phyloP scores from a whole-genome alignment of 2,888 invertebrate genomes.

The Zaprionus lineosus region DNA sequence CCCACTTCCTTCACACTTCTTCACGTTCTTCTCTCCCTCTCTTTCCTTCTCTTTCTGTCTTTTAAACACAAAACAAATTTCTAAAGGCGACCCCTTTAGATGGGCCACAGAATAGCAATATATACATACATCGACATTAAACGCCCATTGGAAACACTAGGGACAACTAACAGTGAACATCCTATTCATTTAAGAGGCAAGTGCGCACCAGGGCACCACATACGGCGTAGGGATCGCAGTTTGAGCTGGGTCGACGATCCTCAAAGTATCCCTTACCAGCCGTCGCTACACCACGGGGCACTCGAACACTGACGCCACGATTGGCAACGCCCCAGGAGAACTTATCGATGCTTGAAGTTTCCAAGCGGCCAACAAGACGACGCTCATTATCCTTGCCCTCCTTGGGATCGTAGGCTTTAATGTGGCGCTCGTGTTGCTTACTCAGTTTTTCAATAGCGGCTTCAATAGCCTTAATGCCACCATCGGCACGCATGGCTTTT shows the following conservation, averaged over 20 bases:
- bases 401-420: constrained; percentile 90
- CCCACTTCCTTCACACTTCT: constrained; percentile 53
- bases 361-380: constrained; percentile 89
- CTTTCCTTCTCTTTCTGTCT: no score
- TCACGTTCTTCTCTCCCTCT: no score
- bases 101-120: no score
- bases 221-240: constrained; percentile 89
- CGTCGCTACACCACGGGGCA: constrained; percentile 88
- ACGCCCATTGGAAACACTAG: constrained; percentile 23
- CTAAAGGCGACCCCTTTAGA: no score
- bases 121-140: constrained; percentile 28
- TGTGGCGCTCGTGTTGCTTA: constrained; percentile 88
- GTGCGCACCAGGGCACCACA: constrained; percentile 86
- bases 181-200: constrained; percentile 75
- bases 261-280: constrained; percentile 90
- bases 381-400: constrained; percentile 90
- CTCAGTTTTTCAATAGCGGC: constrained; percentile 89
- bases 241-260: constrained; percentile 89
- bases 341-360: constrained; percentile 87
- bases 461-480: constrained; percentile 88
- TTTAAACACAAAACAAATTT: no score
- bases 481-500: constrained; percentile 89
- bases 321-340: constrained; percentile 88
- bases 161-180: not conserved
- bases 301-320: constrained; percentile 88